phyloP scores from a whole-genome alignment of 2,113 vertebrate species.

The Hyperoodon ampullatus region DNA sequence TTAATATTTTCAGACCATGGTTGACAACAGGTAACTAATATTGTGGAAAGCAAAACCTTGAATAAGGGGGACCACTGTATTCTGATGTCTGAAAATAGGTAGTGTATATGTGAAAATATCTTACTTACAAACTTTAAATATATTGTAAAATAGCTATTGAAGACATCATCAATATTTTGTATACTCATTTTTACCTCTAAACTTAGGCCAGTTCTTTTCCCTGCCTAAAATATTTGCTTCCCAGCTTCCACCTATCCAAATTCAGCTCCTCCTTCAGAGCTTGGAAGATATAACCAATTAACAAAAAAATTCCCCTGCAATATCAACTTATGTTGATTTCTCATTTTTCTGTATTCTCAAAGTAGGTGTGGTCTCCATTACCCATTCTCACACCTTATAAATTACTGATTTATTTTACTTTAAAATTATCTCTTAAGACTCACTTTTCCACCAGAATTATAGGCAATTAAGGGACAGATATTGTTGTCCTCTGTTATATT shows the following conservation, averaged over 20 bases:
- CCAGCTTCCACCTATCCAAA: neutral
- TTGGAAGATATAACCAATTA: neutral
- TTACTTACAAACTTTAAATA: constrained; percentile 16
- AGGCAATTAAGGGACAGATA: neutral
- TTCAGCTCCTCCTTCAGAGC: neutral
- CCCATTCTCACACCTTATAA: neutral
- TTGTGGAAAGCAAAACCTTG: neutral
- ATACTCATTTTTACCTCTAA: neutral
- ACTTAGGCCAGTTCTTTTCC: neutral
- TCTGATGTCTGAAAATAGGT: neutral
- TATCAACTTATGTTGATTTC: neutral
- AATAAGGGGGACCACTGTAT: neutral
- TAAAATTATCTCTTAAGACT: neutral
- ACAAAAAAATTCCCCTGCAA: neutral
- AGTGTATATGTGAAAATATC: neutral
- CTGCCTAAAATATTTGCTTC: neutral
- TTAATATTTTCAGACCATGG: neutral
- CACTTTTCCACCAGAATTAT: neutral
- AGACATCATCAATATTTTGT: neutral
- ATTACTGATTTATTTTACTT: neutral
- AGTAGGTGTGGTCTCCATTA: neutral
- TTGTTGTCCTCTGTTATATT: neutral
- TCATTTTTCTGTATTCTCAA: neutral
- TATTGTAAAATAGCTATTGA: neutral
- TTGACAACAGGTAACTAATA: neutral